Evolutionary conservation across 2,797 vertebrate species (phyloP), one percentile per base, ranked within the genome.

Genomic region (Molossus alvarezi): DNA sequence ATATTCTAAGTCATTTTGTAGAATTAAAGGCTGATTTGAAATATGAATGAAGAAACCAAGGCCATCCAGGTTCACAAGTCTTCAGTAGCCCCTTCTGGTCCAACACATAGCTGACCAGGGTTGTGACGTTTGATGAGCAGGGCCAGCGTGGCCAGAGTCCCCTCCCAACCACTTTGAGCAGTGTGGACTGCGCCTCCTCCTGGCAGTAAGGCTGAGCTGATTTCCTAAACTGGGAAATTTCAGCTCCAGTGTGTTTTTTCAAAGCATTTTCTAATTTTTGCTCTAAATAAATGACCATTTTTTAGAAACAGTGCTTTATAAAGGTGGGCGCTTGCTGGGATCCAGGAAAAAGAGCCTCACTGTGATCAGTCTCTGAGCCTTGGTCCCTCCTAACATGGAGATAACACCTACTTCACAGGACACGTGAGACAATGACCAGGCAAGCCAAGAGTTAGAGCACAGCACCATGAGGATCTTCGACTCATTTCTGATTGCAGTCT

Each of bases 1-100:
- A 89, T 91, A 91, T 88, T 95, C 58, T 84, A 94, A 96, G 64
- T 88, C 71, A 75, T 81, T 96, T 79, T 69, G 48, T 51, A 90
- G 67, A 96, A 97, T 91, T 81, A 91, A 97, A 97, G 83, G 80
- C 57, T 94, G 76, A 79, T 92, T 81, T 90, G 33, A 20, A 97
- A 92, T 41, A 87, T 87, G n/a, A 93, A 95, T 85, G 84, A 97
- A 96, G 88, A 95, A 81, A 91, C 9, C 7, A 58, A 80, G 91
- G 55, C 23, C 62, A 73, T 81, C 18, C 27, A 71, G 79, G 48
- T 51, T 15, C 58, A n/a, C 0, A 3, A 85, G 72, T 73, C 53
- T 67, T 69, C 29, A 73, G 82, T 62, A 97, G 33, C 57, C 23
- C 84, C 86, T 95, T 92, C 81, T 55, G 91, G 75, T 72, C 21